Evolutionary conservation across 2,797 vertebrate genomes (phyloP), one percentile per base, ranked within the genome.

Genomic region (Petrocephalus sullivani): DNA sequence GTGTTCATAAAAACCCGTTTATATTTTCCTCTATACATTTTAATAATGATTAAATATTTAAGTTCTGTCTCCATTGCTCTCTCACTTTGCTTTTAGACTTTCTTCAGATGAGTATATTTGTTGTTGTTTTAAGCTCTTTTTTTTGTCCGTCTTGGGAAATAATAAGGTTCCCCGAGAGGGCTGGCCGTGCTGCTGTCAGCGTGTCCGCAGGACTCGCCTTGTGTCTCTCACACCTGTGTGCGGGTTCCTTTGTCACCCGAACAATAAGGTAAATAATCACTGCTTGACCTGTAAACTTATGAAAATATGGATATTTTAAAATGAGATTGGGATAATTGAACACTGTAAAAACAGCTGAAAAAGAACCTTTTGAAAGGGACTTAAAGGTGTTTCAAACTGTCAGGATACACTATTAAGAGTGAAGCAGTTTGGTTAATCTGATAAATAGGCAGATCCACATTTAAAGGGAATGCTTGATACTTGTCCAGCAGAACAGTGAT

Each of bases 331-430:
- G 41, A 4, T 28, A 88, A 61, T 51, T 16, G 6, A 88, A 12
- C 78, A 88, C 57, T 84, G 87, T 86, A 33, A 61, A 57, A 61
- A 81, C 16, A 57, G 64, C 58, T 84, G 2, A 53, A 81, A 64
- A 88, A 56, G 4, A 28, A n/a, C 19, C 46, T 16, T n/a, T 21
- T 87, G 8, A 19, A 61, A 28, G 37, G 21, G 58, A 19, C 61
- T 28, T 58, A 61, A 51, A 61, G n/a, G 10, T 61, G 33, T 49
- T 64, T 87, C 64, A 33, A 51, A 87, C 16, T n/a, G 37, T 87
- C 37, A 49, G 10, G 33, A 2, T 41, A 46, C 8, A 60, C 33
- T 28, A 60, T 54, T 84, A 60, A 58, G 33, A 57, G 12, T 14
- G 64, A 67, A 67, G 61, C 23, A 67, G 23, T 33, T 28, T 33